Percentiles rank a stretch among this genome's conserved stretches.
Evolutionary conservation across 1,140 invertebrate genomes (phyloP).

Genomic region (Bathynomus jamesi): DNA sequence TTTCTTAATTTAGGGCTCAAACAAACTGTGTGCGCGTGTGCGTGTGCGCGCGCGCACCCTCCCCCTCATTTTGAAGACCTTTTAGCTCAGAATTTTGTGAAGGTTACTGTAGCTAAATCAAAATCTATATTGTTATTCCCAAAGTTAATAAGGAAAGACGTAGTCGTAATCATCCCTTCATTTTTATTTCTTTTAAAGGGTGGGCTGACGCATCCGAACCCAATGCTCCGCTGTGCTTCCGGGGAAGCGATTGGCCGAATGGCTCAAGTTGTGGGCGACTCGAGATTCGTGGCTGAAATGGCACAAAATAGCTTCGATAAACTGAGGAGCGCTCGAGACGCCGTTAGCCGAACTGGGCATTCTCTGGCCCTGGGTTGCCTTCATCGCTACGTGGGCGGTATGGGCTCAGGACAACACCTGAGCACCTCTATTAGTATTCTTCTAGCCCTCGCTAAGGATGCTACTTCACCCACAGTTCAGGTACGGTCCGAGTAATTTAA

Average conservation of each 20-base stretch:
- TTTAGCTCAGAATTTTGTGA: too few relatives aligned
- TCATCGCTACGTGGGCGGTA: constrained; percentile 77
- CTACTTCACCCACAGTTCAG: constrained; percentile 78
- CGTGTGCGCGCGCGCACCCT: too few relatives aligned
- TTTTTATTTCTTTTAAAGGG: too few relatives aligned
- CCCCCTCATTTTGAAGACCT: too few relatives aligned
- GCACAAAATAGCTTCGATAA: constrained; percentile 85
- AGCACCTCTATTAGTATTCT: constrained; percentile 90
- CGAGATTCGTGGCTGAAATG: constrained; percentile 79
- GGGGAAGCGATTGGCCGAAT: constrained; percentile 80
- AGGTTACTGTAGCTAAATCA: too few relatives aligned
- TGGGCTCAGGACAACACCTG: constrained; percentile 84
- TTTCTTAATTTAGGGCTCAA: too few relatives aligned
- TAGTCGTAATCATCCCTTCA: too few relatives aligned
- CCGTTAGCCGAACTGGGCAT: constrained; percentile 79
- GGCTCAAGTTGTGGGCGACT: constrained; percentile 75
- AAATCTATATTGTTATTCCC: too few relatives aligned
- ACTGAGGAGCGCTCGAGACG: constrained; percentile 77
- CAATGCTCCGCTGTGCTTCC: constrained; percentile 76
- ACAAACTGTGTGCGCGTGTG: too few relatives aligned
- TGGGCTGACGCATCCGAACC: constrained; percentile 72
- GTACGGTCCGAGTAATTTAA: constrained; percentile 16
- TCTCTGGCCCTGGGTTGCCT: constrained; percentile 86
- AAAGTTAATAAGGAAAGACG: too few relatives aligned
- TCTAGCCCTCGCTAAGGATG: constrained; percentile 87